phyloP scores from a whole-genome alignment of 2,113 vertebrate genomes.

The Coptodon bakossiorum region DNA sequence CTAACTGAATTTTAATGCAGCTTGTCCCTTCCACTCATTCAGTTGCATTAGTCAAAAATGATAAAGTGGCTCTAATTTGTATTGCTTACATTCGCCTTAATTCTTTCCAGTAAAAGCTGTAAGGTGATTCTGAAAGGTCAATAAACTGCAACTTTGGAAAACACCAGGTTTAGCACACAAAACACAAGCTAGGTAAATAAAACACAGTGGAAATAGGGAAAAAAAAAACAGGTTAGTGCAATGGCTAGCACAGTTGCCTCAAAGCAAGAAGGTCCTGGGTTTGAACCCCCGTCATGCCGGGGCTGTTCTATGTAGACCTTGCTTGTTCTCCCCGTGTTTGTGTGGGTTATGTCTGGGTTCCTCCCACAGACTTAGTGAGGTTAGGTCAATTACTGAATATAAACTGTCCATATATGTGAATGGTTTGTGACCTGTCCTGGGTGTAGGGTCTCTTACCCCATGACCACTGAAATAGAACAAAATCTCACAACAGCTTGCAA shows the following conservation, averaged over 20 bases:
- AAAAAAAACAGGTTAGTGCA: not conserved
- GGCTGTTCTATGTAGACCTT: rapidly evolving
- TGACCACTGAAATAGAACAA: not conserved
- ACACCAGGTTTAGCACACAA: not conserved
- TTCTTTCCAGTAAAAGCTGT: not conserved
- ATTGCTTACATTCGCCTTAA: not conserved
- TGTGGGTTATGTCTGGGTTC: not conserved
- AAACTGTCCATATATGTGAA: not conserved
- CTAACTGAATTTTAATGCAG: not conserved
- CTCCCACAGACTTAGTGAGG: not conserved
- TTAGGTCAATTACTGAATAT: not conserved
- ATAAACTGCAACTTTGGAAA: not conserved
- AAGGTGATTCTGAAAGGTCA: not conserved
- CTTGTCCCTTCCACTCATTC: not conserved
- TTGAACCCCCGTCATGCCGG: not conserved
- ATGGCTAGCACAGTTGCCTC: not conserved
- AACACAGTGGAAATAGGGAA: rapidly evolving
- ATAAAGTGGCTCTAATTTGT: not conserved
- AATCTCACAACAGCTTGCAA: not conserved
- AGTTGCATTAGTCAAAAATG: not conserved
- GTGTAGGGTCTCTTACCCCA: not conserved
- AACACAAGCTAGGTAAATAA: not conserved
- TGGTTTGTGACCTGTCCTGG: not conserved
- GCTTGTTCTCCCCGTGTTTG: not conserved
- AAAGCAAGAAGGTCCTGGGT: not conserved